Percentiles rank a stretch among this genome's conserved stretches.
Conservation (phyloP, 2,113 vertebrate species). For the Etia nguti region DNA sequence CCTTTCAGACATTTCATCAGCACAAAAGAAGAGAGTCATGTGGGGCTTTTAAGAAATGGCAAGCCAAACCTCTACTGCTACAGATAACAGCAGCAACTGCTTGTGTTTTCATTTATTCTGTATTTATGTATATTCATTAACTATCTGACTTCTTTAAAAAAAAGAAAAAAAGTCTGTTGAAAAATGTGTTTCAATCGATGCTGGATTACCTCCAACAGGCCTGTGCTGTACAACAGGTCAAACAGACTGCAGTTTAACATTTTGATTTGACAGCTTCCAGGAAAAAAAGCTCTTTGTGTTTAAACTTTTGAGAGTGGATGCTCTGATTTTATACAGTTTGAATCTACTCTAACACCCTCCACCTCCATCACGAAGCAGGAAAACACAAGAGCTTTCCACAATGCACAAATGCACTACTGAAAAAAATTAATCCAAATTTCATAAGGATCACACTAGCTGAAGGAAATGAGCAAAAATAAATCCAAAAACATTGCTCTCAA, state of each 20-base stretch:
- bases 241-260: background rate
- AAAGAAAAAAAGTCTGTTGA: background rate
- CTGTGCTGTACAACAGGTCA: background rate
- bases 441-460: fast-evolving
- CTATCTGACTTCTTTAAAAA: background rate
- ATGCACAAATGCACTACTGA: background rate
- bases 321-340: background rate
- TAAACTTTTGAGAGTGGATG: background rate
- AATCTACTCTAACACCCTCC: background rate
- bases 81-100: background rate
- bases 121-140: background rate
- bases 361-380: background rate
- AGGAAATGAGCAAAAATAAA: background rate
- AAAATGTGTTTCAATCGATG: background rate
- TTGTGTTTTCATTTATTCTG: background rate
- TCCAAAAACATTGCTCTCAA: background rate
- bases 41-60: background rate
- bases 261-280: background rate
- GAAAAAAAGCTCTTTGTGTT: background rate
- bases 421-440: background rate
- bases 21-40: background rate
- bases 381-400: background rate
- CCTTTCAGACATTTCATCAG: background rate
- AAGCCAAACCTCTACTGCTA: background rate
- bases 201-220: background rate